phyloP scores from a whole-genome alignment of 2,888 invertebrate species.

The Agrochola lychnidis region DNA sequence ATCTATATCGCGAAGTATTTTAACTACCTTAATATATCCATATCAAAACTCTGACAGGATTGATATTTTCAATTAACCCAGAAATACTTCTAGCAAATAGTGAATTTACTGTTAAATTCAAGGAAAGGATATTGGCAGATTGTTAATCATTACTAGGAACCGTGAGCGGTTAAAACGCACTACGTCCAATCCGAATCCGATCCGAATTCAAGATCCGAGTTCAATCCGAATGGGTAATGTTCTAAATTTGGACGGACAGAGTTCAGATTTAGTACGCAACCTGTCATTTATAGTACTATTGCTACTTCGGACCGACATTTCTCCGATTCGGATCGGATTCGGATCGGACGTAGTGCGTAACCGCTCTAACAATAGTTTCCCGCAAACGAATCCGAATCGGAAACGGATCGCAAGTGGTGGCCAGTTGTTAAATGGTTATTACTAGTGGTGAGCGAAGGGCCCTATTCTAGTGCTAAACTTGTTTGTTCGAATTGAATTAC shows the following conservation, averaged over 20 bases:
- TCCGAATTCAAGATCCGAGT: too few relatives aligned
- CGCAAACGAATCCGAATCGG: background rate
- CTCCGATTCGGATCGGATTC: too few relatives aligned
- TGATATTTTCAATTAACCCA: slow-evolving; percentile 27
- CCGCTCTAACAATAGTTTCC: background rate
- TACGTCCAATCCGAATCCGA: too few relatives aligned
- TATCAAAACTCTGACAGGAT: slow-evolving; percentile 20
- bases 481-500: background rate
- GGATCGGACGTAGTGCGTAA: too few relatives aligned
- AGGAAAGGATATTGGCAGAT: background rate
- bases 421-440: background rate
- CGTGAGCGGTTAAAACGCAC: too few relatives aligned
- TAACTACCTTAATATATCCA: too few relatives aligned
- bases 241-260: too few relatives aligned
- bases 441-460: background rate
- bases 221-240: too few relatives aligned
- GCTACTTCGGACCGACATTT: too few relatives aligned
- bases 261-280: too few relatives aligned
- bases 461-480: background rate
- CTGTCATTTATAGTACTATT: too few relatives aligned
- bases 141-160: background rate
- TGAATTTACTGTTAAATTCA: slow-evolving; percentile 9
- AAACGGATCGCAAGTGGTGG: too few relatives aligned
- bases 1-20: background rate
- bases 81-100: background rate